These are phyloP conservation scores for Cotesia congregata DNA, from an alignment of 2,888 invertebrate species.

Conservation along the genomic window DNA sequence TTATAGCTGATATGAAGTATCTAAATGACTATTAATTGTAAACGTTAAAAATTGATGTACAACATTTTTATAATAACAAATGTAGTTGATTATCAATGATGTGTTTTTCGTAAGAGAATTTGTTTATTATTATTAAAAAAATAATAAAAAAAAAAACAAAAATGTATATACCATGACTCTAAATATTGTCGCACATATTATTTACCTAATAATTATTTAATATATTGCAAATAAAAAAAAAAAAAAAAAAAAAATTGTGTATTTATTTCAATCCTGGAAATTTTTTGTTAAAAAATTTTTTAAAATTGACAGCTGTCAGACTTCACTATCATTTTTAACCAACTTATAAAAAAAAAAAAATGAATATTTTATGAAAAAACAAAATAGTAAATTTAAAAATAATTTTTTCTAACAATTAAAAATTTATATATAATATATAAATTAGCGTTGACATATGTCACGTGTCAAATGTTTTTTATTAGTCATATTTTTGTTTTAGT, in stretches of 20 bases:
- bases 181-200: conserved; percentile 59
- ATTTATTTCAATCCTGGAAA: conserved; percentile 17
- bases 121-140: conserved; percentile 33
- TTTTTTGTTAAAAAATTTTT: no score
- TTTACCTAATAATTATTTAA: conserved; percentile 68
- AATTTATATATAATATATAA: neutral
- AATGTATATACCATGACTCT: conserved; percentile 64
- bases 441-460: neutral
- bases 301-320: no score
- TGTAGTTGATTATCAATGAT: conserved; percentile 3
- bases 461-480: neutral
- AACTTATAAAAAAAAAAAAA: no score
- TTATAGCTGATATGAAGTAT: conserved; percentile 29
- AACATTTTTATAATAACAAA: conserved; percentile 19
- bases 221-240: conserved; percentile 66
- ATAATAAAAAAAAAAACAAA: conserved; percentile 47
- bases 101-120: conserved; percentile 2
- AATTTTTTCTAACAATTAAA: neutral
- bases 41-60: conserved; percentile 23
- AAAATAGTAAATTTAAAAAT: no score
- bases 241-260: conserved; percentile 52
- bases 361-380: no score
- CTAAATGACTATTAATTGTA: neutral
- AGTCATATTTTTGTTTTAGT: neutral
- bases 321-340: no score